These are phyloP conservation scores for Zaprionus capensis DNA, from an alignment of 1,140 invertebrate species.

Conservation along the genomic window DNA sequence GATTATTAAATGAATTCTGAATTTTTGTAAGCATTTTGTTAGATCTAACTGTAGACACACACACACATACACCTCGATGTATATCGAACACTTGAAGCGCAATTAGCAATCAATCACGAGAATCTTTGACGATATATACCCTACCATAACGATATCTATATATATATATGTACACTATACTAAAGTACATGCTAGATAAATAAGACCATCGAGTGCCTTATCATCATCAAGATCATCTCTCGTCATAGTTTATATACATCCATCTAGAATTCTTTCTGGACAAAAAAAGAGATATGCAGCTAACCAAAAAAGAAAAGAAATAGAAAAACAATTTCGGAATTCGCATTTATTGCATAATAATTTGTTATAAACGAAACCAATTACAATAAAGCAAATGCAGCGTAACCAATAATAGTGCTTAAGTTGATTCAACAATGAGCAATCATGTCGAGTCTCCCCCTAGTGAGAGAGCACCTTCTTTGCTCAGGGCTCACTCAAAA, in stretches of 20 bases:
- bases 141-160: slow-evolving; percentile 11
- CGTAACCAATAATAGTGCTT: slow-evolving; percentile 36
- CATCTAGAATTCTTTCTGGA: slow-evolving; percentile 16
- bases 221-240: slow-evolving; percentile 60
- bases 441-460: too few relatives aligned
- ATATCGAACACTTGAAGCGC: slow-evolving; percentile 53
- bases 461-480: too few relatives aligned
- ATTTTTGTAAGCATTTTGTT: slow-evolving; percentile 35
- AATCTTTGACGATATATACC: slow-evolving; percentile 21
- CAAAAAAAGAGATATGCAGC: slow-evolving; percentile 28
- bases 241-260: slow-evolving; percentile 15
- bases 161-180: slow-evolving; percentile 10
- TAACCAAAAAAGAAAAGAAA: slow-evolving; percentile 45
- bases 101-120: slow-evolving; percentile 67
- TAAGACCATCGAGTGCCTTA: slow-evolving; percentile 70
- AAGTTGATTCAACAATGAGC: background rate
- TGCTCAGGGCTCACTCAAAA: too few relatives aligned
- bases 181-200: background rate
- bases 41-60: background rate
- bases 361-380: slow-evolving; percentile 62
- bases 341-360: slow-evolving; percentile 53
- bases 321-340: slow-evolving; percentile 20
- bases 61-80: background rate
- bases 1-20: slow-evolving; percentile 11
- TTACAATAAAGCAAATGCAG: slow-evolving; percentile 65